These are phyloP conservation scores for Leucoma salicis DNA, from an alignment of 2,888 invertebrate species.

Conservation along the genomic window DNA sequence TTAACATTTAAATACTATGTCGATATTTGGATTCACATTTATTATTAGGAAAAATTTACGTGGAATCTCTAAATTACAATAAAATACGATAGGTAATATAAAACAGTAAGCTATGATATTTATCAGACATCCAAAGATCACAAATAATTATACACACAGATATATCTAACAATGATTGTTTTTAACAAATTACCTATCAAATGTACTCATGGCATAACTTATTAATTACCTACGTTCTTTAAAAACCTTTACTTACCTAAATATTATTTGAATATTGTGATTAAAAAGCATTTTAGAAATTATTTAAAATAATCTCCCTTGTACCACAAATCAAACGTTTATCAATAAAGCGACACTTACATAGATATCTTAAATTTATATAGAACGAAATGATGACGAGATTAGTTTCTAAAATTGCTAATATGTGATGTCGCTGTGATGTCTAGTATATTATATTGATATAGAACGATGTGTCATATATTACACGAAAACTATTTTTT, in stretches of 20 bases:
- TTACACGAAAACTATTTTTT: constrained; percentile 25
- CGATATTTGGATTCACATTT: constrained; percentile 71
- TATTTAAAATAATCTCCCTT: constrained; percentile 71
- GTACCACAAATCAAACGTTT: constrained; percentile 63
- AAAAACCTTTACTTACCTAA: constrained; percentile 56
- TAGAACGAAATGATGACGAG: constrained; percentile 38
- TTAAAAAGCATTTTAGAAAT: constrained; percentile 72
- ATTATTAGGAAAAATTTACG: constrained; percentile 63
- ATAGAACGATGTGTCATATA: constrained; percentile 29
- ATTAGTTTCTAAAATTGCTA: constrained; percentile 40
- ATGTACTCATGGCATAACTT: constrained; percentile 58
- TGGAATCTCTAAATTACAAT: constrained; percentile 65
- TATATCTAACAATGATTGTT: constrained; percentile 70
- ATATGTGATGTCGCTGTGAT: constrained; percentile 47
- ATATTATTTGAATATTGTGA: constrained; percentile 57
- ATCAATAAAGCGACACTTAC: constrained; percentile 62
- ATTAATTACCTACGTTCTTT: constrained; percentile 63
- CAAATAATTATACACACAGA: constrained; percentile 67
- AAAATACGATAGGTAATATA: constrained; percentile 67
- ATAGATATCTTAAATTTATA: constrained; percentile 46
- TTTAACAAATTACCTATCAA: constrained; percentile 71
- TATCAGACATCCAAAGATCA: constrained; percentile 66
- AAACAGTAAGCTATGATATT: constrained; percentile 71
- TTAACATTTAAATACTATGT: constrained; percentile 75
- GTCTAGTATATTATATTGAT: constrained; percentile 17